These are phyloP conservation scores for Hemibagrus wyckioides DNA, from an alignment of 2,113 vertebrate species.

Conservation along the genomic window DNA sequence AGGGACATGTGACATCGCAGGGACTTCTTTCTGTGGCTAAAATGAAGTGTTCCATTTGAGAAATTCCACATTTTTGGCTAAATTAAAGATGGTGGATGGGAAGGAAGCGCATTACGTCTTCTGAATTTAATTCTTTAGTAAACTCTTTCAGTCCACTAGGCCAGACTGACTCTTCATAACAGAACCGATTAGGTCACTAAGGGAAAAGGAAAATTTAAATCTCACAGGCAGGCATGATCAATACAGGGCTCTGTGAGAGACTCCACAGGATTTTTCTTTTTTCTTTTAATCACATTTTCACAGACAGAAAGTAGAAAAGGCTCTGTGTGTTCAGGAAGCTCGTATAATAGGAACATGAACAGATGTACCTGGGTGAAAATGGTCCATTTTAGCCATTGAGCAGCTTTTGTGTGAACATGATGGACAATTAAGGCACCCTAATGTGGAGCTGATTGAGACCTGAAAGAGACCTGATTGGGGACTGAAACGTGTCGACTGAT, in stretches of 20 bases:
- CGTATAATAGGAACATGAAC: constrained; percentile 36
- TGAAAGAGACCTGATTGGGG: constrained; percentile 54
- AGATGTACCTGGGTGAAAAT: constrained; percentile 31
- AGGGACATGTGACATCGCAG: not conserved
- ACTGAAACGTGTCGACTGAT: constrained; percentile 32
- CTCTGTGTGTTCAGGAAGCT: constrained; percentile 17
- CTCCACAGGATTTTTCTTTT: not conserved
- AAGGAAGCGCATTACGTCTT: constrained; percentile 15
- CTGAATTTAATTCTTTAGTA: constrained; percentile 28
- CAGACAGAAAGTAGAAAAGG: not conserved
- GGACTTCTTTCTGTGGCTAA: not conserved
- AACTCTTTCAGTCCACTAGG: constrained; percentile 22
- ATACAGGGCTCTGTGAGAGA: constrained; percentile 29
- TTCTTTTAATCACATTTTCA: constrained; percentile 17
- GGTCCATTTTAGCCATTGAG: constrained; percentile 31
- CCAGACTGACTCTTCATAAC: constrained; percentile 22
- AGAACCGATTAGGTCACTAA: constrained; percentile 11
- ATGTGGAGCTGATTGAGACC: constrained; percentile 44
- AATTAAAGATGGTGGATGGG: constrained; percentile 25
- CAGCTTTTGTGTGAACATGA: constrained; percentile 50
- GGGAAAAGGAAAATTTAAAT: constrained; percentile 32
- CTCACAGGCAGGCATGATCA: constrained; percentile 6
- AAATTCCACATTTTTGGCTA: constrained; percentile 29
- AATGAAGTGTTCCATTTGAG: constrained; percentile 27
- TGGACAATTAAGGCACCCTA: constrained; percentile 47